Base-by-base conservation (phyloP, 2,797 vertebrate species). In the Buceros bicornis region DNA sequence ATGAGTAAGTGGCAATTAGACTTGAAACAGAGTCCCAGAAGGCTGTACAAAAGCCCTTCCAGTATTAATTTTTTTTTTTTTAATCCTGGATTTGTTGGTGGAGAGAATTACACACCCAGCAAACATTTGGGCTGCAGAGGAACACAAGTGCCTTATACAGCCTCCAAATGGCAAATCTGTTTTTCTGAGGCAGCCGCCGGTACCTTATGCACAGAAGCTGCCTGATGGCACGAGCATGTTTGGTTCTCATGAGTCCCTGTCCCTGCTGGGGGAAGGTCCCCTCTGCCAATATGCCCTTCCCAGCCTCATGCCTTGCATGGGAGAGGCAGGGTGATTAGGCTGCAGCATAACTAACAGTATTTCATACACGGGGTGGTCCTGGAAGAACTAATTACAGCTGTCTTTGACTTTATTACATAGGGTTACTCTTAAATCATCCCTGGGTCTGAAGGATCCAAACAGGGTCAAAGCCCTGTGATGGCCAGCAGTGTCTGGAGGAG, bases 401-500 rank as follows among this genome's bases (percentile, higher is more conserved):
- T n/a, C 26, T 82, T 90, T 58, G 81, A 28, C 21, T 87, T 81
- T 15, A 9, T 66, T 70, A 13, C 10, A 4, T 1, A 8, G 42
- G 17, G 28, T 48, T 51, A 6, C 37, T 35, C 26, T 70, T 24
- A 22, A 72, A 28, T 16, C 1, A 2, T 4, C 8, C 26, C 0
- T 2, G 26, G 0, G 15, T 15, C n/a, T 50, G 22, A 45, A 51
- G 70, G 64, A 18, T 18, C 14, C 3, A 5, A 10, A n/a, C 0
- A 4, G 40, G 64, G 8, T 15, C 1, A 1, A 21, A 73, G 37
- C 26, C 53, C 45, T 0, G 0, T 18, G 69, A 66, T 50, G 70
- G 56, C 33, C n/a, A n/a, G 17, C 2, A 0, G 19, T 12, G 72
- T 29, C 82, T 1, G 3, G 28, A 31, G 0, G 0, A 25, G 19